Base-by-base conservation (phyloP, 1,140 invertebrate species). In the Apocrypta bakeri region DNA sequence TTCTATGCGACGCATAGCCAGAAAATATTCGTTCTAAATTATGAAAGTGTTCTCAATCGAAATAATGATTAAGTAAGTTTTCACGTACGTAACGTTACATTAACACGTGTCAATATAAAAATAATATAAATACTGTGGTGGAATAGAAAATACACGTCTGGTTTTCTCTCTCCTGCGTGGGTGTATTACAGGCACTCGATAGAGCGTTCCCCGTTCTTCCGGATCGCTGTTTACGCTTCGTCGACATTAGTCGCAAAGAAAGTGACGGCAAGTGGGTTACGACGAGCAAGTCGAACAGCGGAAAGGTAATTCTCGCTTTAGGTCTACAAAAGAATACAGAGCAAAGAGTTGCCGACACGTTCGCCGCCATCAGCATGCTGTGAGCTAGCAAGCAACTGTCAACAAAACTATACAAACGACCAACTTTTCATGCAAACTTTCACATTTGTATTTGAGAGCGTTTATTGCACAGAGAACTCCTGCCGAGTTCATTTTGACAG, bases 201-300 rank as follows among this genome's bases (percentile, higher is more conserved):
- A 48, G n/a, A 40, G 37, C 71, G n/a, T 42, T 73, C 27, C 14
- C 68, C 68, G 2, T 31, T 56, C 71, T 71, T 79, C 29, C 61
- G 17, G 72, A 64, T 31, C 75, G 42, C 40, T 82, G 74, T 40
- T 76, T 27, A 63, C 42, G 73, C 81, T 71, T 56, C 33, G 69
- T 84, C 74, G 69, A 56, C 68, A 82, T 76, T 31, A 79, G 84
- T 79, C 74, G 37, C 56, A 42, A 63, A 63, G 74, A 76, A 73
- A 71, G 48, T 81, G 12, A 7, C 33, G 33, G 40, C 48, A 79
- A 79, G 24, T 77, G 31, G 69, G 78, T 78, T 83, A 64, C 61
- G 29, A 33, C 42, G n/a, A 9, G n/a, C 25, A n/a, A 31, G 37
- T 17, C 27, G 33, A 27, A 73, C 71, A 42, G 37, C 71, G 33